Evolutionary conservation across 2,888 invertebrate species (phyloP).

Genomic region (Anagyrus pseudococci): DNA sequence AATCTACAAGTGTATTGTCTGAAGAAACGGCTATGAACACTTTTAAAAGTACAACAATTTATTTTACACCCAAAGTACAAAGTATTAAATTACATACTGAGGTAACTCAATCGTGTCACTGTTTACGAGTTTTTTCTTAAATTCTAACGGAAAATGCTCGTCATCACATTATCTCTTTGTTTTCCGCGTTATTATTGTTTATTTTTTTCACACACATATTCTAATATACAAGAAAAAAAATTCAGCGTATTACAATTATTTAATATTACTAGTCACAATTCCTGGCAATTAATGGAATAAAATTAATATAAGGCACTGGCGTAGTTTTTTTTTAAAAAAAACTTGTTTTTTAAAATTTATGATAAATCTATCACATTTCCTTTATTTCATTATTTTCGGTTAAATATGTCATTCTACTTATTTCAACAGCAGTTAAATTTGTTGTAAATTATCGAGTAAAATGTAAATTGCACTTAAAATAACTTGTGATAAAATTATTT

Average conservation of each 20-base stretch:
- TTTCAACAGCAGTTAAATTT: no score
- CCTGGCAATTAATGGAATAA: conserved; percentile 12
- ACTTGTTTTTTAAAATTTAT: no score
- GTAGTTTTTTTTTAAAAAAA: conserved; percentile 7
- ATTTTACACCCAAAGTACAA: conserved; percentile 3
- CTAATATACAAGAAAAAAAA: conserved; percentile 4
- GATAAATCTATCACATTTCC: no score
- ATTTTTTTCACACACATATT: background rate
- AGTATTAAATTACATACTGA: conserved; percentile 25
- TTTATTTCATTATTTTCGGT: no score
- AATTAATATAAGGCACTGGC: conserved; percentile 30
- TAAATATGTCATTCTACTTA: no score
- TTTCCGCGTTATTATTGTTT: background rate
- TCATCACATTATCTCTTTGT: conserved; percentile 17
- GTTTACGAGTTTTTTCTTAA: conserved; percentile 31
- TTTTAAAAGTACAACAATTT: background rate
- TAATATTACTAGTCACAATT: conserved; percentile 21
- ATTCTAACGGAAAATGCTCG: conserved; percentile 27
- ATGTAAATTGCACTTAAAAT: no score
- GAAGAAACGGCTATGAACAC: conserved; percentile 1
- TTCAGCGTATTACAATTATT: conserved; percentile 18
- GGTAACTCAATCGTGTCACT: conserved; percentile 25
- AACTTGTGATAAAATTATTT: no score
- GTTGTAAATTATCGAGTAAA: no score
- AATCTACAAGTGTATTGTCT: conserved; percentile 3